Evolutionary conservation across 2,113 vertebrate genomes (phyloP).

Genomic region (Microcebus ravelobensis): DNA sequence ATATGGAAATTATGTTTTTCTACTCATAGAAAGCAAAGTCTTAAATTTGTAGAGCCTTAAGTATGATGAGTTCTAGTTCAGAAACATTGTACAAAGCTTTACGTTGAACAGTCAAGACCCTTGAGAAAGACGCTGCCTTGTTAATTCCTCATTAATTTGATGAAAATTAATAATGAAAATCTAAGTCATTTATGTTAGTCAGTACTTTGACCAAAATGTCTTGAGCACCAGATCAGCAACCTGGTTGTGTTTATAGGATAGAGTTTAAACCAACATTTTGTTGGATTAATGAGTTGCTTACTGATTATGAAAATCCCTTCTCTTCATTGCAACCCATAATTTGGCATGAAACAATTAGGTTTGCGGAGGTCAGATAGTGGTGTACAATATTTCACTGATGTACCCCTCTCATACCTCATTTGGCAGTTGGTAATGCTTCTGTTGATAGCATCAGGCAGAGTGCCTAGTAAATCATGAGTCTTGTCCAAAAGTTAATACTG

Average conservation of each 20-base stretch:
- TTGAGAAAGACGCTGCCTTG: constrained; percentile 32
- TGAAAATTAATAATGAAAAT: constrained; percentile 75
- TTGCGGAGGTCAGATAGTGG: constrained; percentile 76
- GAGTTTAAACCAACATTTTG: constrained; percentile 78
- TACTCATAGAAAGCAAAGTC: constrained; percentile 52
- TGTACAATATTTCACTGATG: constrained; percentile 55
- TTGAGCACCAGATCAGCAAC: constrained; percentile 69
- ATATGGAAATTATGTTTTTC: constrained; percentile 51
- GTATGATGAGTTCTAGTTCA: background rate
- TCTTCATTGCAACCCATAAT: constrained; percentile 62
- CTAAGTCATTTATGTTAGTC: constrained; percentile 76
- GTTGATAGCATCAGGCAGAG: constrained; percentile 85
- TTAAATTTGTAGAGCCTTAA: constrained; percentile 51
- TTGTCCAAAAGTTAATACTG: constrained; percentile 88
- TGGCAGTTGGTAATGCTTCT: constrained; percentile 82
- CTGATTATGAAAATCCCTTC: constrained; percentile 66
- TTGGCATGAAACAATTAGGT: constrained; percentile 70
- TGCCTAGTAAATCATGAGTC: constrained; percentile 86
- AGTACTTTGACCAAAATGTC: constrained; percentile 47
- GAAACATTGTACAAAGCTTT: constrained; percentile 15
- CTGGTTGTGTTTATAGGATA: constrained; percentile 80
- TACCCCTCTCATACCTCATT: constrained; percentile 71
- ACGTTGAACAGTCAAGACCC: background rate
- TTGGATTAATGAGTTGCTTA: constrained; percentile 80
- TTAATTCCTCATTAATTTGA: constrained; percentile 54